A percentile compares a stretch with the other conserved stretches of the same genome.
phyloP scores from a whole-genome alignment of 2,797 vertebrate species.

The Clarias fuscus region DNA sequence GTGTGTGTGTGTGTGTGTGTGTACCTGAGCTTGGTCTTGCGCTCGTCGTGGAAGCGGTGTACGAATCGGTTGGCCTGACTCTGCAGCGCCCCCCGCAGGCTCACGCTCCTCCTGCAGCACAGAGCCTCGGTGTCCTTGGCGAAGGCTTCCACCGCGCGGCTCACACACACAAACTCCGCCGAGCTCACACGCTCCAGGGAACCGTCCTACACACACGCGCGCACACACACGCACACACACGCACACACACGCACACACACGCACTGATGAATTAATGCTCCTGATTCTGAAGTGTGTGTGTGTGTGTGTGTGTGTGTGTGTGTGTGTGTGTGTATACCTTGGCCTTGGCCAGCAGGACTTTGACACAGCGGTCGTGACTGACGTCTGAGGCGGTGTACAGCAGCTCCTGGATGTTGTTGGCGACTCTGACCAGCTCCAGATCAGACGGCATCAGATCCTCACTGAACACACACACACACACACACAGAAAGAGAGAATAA shows the following conservation, averaged over 20 bases:
- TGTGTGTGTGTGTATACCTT: slow-evolving; percentile 75
- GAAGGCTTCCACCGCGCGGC: slow-evolving; percentile 87
- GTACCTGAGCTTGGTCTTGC: slow-evolving; percentile 94
- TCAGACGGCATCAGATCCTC: slow-evolving; percentile 90
- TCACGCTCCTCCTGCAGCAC: slow-evolving; percentile 86
- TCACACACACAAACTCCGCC: slow-evolving; percentile 88
- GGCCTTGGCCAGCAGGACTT: slow-evolving; percentile 89
- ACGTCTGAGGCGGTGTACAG: slow-evolving; percentile 86
- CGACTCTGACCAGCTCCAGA: slow-evolving; percentile 85
- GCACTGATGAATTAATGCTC: neutral
- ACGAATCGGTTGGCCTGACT: slow-evolving; percentile 96
- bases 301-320: slow-evolving; percentile 1
- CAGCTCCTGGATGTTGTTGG: slow-evolving; percentile 86
- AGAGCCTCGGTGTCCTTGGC: slow-evolving; percentile 87
- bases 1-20: neutral
- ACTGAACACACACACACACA: slow-evolving; percentile 53
- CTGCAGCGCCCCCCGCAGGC: slow-evolving; percentile 91
- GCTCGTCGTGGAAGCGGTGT: slow-evolving; percentile 94
- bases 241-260: slow-evolving; percentile 78
- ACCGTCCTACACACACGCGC: slow-evolving; percentile 80
- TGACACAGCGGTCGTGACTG: slow-evolving; percentile 94
- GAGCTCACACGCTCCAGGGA: slow-evolving; percentile 94
- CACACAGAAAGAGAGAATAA: neutral
- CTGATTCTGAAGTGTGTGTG: neutral
- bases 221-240: no score